phyloP scores from a whole-genome alignment of 2,888 invertebrate genomes.

The Elysia crispata region DNA sequence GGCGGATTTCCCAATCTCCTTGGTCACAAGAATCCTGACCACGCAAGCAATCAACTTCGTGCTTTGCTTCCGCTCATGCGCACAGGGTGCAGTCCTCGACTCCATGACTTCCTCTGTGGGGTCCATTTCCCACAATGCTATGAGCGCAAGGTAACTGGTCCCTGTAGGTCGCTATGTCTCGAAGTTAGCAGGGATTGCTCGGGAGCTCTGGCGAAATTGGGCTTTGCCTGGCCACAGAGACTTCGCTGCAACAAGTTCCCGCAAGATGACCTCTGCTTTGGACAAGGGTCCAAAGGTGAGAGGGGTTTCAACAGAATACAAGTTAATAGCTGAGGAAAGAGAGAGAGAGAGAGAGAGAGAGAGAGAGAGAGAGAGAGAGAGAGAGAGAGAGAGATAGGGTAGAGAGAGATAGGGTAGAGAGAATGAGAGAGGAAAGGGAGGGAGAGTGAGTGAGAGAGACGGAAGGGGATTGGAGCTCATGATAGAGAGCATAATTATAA shows the following conservation, averaged over 20 bases:
- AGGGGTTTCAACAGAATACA: background rate
- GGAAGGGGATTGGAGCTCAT: background rate
- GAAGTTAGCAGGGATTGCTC: background rate
- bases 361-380: slow-evolving; percentile 13
- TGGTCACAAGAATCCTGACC: too few relatives aligned
- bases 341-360: slow-evolving; percentile 5
- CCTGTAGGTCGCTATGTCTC: too few relatives aligned
- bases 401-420: slow-evolving; percentile 2
- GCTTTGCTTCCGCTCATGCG: too few relatives aligned
- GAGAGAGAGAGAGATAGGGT: background rate
- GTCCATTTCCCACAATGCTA: too few relatives aligned
- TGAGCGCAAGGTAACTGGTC: too few relatives aligned
- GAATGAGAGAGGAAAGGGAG: background rate
- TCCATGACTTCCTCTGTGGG: too few relatives aligned
- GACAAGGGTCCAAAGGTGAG: background rate
- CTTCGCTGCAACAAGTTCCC: too few relatives aligned
- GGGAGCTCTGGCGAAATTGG: too few relatives aligned
- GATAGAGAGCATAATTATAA: too few relatives aligned
- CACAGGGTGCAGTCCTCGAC: too few relatives aligned
- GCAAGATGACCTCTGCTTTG: background rate
- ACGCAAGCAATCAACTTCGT: too few relatives aligned
- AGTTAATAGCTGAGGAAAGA: background rate
- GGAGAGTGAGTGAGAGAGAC: background rate
- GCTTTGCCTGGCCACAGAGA: background rate
- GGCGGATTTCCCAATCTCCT: too few relatives aligned